A percentile compares a stretch with the other conserved stretches of the same genome.
These are phyloP conservation scores for Agrotis ipsilon DNA, from an alignment of 2,888 invertebrate genomes.

Conservation along the genomic window DNA sequence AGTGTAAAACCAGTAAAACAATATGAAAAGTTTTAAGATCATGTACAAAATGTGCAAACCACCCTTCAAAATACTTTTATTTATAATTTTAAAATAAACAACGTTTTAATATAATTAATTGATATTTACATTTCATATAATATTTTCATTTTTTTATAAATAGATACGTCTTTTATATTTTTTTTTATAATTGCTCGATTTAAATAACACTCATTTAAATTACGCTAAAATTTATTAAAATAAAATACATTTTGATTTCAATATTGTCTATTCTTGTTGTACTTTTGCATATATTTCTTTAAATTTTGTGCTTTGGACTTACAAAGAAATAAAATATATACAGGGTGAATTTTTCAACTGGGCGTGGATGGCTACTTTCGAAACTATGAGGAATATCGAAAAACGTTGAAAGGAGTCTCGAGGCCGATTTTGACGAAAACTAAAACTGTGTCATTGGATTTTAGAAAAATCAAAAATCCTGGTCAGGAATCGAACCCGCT, in stretches of 20 bases:
- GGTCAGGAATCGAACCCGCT: too few relatives aligned
- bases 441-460: too few relatives aligned
- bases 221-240: constrained; percentile 20
- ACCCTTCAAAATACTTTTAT: constrained; percentile 23
- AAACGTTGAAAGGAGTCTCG: too few relatives aligned
- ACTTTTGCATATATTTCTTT: constrained; percentile 30
- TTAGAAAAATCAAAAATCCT: too few relatives aligned
- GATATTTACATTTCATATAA: constrained; percentile 9
- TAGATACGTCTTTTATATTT: constrained; percentile 6
- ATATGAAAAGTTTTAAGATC: background rate
- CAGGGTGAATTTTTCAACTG: too few relatives aligned
- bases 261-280: constrained; percentile 58
- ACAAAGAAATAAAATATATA: too few relatives aligned
- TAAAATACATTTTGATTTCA: constrained; percentile 14
- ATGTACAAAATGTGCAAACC: constrained; percentile 10
- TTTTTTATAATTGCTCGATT: constrained; percentile 51
- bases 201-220: constrained; percentile 27
- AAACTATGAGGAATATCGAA: too few relatives aligned
- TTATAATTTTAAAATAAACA: constrained; percentile 14
- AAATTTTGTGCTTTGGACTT: background rate
- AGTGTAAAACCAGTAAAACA: background rate
- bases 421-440: too few relatives aligned
- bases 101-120: constrained; percentile 29
- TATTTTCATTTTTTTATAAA: constrained; percentile 2
- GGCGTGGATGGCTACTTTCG: too few relatives aligned